Conservation (phyloP, 92 coral and sea anemone species). For the Zoanthus sociatus region DNA sequence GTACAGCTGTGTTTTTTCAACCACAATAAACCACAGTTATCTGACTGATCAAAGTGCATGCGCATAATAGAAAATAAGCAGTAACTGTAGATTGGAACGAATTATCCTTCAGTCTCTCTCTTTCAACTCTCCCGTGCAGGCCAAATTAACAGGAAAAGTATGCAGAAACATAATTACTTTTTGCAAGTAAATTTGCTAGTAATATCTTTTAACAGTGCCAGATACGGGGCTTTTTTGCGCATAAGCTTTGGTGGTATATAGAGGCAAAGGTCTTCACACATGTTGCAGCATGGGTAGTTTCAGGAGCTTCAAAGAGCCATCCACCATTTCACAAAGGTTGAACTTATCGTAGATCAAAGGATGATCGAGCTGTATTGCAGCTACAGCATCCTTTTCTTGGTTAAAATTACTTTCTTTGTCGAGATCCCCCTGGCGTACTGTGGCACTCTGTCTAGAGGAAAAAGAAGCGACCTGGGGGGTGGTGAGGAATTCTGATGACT, state of each 20-base stretch:
- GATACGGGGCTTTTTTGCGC: too few relatives aligned
- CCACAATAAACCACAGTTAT: too few relatives aligned
- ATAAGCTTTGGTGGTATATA: too few relatives aligned
- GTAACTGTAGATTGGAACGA: too few relatives aligned
- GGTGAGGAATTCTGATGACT: slow-evolving; percentile 49
- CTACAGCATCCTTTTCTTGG: slow-evolving; percentile 28
- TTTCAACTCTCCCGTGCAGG: too few relatives aligned
- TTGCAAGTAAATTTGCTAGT: slow-evolving; percentile 24
- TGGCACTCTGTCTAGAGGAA: too few relatives aligned
- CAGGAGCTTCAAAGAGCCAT: slow-evolving; percentile 32
- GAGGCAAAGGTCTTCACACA: slow-evolving; percentile 42
- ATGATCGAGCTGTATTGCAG: background rate
- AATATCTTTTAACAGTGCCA: too few relatives aligned
- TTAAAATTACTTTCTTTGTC: slow-evolving; percentile 60
- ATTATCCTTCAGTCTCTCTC: too few relatives aligned
- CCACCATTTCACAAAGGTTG: slow-evolving; percentile 64
- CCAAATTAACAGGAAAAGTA: too few relatives aligned
- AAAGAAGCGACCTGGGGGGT: slow-evolving; percentile 48
- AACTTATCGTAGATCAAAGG: slow-evolving; percentile 68
- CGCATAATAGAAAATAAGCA: background rate
- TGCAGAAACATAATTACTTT: slow-evolving; percentile 11
- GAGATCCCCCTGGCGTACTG: too few relatives aligned
- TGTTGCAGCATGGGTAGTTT: slow-evolving; percentile 44
- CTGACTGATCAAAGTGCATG: too few relatives aligned
- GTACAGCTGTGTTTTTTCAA: background rate